Evolutionary conservation across 1,140 invertebrate genomes (phyloP), one percentile per base, ranked within the genome.

Genomic region (Acromyrmex echinatior): DNA sequence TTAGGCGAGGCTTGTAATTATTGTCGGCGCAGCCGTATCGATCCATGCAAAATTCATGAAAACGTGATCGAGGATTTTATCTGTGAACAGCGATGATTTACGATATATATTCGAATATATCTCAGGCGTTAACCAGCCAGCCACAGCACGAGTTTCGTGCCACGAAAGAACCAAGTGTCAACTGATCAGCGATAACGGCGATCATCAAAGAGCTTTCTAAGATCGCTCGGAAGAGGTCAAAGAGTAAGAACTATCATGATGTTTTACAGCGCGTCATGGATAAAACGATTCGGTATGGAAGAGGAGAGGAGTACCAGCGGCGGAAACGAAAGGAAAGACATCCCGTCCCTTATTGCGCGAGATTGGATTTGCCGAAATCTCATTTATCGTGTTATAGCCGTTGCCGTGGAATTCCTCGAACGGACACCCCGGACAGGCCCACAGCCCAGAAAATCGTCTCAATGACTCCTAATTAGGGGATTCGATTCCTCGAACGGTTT

Each of bases 41-140:
- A 60, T 86, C 56, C 51, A 21, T 66, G 85, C 85, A 21, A 90
- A 90, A 90, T 90, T n/a, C 88, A 62, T 39, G 66, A 88, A 90
- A 91, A 92, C 89, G 89, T 90, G 88, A 90, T 90, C 79, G 49
- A 39, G 74, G 88, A 90, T 87, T 86, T 90, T 90, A 90, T 90
- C 89, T 62, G 25, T 16, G 58, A 14, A 62, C 58, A 66, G 74
- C 86, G 51, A 90, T 90, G 89, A 90, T 90, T 90, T 90, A 90
- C 79, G 89, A 89, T 89, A 89, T 89, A 89, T 49, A 51, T 60
- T 28, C 18, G 58, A 10, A 62, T 35, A 51, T 63, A 63, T 71
- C 49, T 81, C 51, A 31, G 68, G 39, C 82, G 88, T 89, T 90
- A 90, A 89, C 62, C 51, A 74, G 78, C 7, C 82, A 71, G 71